phyloP scores from a whole-genome alignment of 1,140 invertebrate species.

The Leptinotarsa texana region DNA sequence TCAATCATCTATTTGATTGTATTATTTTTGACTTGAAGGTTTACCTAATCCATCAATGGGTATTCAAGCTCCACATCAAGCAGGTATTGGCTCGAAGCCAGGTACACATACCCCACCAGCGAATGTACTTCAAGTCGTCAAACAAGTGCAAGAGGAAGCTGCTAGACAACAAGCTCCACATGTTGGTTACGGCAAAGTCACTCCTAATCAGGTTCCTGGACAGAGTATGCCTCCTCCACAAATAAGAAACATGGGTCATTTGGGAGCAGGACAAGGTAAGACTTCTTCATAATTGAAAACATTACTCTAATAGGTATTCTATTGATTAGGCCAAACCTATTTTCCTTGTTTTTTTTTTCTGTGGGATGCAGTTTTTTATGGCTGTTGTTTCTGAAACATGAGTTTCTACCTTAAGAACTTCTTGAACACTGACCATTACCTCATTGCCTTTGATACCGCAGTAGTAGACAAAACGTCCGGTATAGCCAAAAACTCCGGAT shows the following conservation, averaged over 20 bases:
- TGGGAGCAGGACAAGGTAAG: constrained; percentile 51
- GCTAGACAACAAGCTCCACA: constrained; percentile 81
- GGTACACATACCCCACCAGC: constrained; percentile 76
- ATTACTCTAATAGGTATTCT: no score
- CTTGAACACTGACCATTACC: no score
- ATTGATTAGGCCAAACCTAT: no score
- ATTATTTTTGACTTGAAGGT: constrained; percentile 10
- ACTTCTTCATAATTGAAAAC: background rate
- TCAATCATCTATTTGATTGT: no score
- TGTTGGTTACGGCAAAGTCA: constrained; percentile 70
- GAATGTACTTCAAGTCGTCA: constrained; percentile 84
- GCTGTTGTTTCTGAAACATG: background rate
- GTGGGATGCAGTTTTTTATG: background rate
- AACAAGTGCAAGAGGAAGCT: constrained; percentile 91
- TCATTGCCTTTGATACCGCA: no score
- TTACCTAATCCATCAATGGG: constrained; percentile 52
- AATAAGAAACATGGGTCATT: constrained; percentile 60
- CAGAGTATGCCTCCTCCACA: constrained; percentile 71
- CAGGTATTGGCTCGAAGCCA: constrained; percentile 71
- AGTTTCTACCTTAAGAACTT: background rate
- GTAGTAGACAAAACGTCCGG: no score
- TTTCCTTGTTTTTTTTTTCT: no score
- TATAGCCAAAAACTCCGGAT: no score
- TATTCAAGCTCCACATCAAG: constrained; percentile 61
- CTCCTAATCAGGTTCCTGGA: constrained; percentile 61